phyloP scores from a whole-genome alignment of 2,888 invertebrate species.

The Cataglyphis cursor region DNA sequence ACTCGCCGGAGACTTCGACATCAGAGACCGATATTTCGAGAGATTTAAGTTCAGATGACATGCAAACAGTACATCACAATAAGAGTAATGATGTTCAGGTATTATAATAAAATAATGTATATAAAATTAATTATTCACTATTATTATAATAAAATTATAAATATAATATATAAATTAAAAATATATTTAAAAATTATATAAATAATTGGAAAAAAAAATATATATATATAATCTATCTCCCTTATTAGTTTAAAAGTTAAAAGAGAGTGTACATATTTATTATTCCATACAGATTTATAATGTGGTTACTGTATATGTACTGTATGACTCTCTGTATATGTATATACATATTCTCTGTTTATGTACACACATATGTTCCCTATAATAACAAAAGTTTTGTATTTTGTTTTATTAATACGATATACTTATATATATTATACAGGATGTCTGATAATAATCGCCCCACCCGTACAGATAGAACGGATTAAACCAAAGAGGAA shows the following conservation, averaged over 20 bases:
- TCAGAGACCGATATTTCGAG: constrained; percentile 81
- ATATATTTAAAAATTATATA: too few relatives aligned
- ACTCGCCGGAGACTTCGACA: constrained; percentile 86
- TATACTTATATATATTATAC: not conserved
- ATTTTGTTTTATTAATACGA: not conserved
- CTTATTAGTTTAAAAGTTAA: too few relatives aligned
- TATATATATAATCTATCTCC: too few relatives aligned
- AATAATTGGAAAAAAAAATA: too few relatives aligned
- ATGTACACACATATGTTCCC: not conserved
- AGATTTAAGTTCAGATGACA: constrained; percentile 72
- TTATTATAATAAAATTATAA: not conserved
- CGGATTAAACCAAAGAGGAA: too few relatives aligned
- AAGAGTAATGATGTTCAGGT: constrained; percentile 84
- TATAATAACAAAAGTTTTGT: not conserved
- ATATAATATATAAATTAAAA: constrained; percentile 3
- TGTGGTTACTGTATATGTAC: too few relatives aligned
- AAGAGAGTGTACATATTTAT: too few relatives aligned
- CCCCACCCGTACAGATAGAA: too few relatives aligned
- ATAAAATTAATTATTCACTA: not conserved
- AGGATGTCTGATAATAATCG: too few relatives aligned
- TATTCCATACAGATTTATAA: too few relatives aligned
- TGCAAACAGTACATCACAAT: constrained; percentile 74
- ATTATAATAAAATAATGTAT: constrained; percentile 32
- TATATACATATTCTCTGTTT: not conserved
- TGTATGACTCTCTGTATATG: too few relatives aligned